Percentiles rank a stretch among this genome's conserved stretches.
Evolutionary conservation across 2,888 invertebrate genomes (phyloP).

Genomic region (Drosophila peninsularis): DNA sequence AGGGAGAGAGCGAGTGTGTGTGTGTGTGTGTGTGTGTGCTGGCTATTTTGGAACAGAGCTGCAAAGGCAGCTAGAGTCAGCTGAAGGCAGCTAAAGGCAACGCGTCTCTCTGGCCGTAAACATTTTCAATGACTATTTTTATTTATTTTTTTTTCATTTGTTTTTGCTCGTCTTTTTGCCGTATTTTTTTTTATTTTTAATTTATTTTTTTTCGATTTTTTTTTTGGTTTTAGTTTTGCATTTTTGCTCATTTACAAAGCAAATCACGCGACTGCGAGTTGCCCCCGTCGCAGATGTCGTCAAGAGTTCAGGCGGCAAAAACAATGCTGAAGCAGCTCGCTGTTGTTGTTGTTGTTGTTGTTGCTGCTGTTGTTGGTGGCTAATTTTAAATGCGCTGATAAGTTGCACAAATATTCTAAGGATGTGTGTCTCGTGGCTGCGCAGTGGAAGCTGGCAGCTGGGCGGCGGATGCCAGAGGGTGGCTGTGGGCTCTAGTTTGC

Average conservation of each 20-base stretch:
- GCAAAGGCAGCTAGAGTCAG: constrained; percentile 30
- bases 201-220: constrained; percentile 29
- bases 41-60: constrained; percentile 67
- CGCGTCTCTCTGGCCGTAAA: constrained; percentile 60
- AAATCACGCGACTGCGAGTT: constrained; percentile 74
- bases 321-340: constrained; percentile 31
- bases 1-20: background rate
- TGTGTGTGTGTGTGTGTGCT: constrained; percentile 20
- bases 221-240: constrained; percentile 54
- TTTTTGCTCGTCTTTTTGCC: constrained; percentile 41
- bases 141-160: constrained; percentile 68
- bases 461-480: background rate
- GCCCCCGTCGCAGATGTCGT: constrained; percentile 73
- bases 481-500: constrained; percentile 17
- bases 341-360: constrained; percentile 22
- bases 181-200: constrained; percentile 9
- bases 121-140: constrained; percentile 80
- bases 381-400: constrained; percentile 79
- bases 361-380: constrained; percentile 49
- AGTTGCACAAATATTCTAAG: constrained; percentile 77
- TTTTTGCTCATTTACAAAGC: constrained; percentile 77
- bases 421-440: constrained; percentile 50
- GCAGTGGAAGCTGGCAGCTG: constrained; percentile 3
- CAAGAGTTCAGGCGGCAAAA: constrained; percentile 60
- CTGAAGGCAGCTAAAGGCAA: constrained; percentile 37